Conservation (phyloP, 2,113 vertebrate species). For the Dicrurus megarhynchus region DNA sequence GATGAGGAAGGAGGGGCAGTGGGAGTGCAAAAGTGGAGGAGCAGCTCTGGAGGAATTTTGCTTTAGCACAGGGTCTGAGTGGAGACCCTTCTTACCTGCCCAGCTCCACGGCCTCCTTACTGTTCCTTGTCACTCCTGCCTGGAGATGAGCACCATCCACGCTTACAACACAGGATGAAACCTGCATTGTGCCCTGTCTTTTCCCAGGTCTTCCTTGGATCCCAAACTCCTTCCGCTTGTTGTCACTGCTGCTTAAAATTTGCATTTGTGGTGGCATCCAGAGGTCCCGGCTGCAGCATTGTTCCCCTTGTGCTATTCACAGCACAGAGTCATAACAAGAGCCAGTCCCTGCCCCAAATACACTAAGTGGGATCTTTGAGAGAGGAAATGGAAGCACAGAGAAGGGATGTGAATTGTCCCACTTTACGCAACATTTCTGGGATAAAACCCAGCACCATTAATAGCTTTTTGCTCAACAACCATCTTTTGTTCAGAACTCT, state of each 20-base stretch:
- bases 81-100: not conserved
- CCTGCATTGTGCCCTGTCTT: not conserved
- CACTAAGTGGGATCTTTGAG: constrained; percentile 51
- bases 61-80: not conserved
- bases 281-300: constrained; percentile 10
- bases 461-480: constrained; percentile 56
- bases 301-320: constrained; percentile 45
- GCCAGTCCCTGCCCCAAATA: constrained; percentile 34
- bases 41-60: not conserved
- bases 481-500: constrained; percentile 46
- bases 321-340: constrained; percentile 30
- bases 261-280: constrained; percentile 39
- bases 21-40: not conserved
- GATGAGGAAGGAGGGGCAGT: not conserved
- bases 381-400: constrained; percentile 49
- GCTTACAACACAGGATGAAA: not conserved
- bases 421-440: constrained; percentile 57
- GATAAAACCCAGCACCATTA: constrained; percentile 59
- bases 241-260: constrained; percentile 30
- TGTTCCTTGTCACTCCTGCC: not conserved
- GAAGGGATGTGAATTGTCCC: constrained; percentile 47
- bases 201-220: constrained; percentile 11
- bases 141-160: not conserved
- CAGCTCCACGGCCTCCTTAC: not conserved
- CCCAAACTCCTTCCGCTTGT: not conserved